Conservation (phyloP, 1,140 invertebrate species). For the Calephelis nemesis region DNA sequence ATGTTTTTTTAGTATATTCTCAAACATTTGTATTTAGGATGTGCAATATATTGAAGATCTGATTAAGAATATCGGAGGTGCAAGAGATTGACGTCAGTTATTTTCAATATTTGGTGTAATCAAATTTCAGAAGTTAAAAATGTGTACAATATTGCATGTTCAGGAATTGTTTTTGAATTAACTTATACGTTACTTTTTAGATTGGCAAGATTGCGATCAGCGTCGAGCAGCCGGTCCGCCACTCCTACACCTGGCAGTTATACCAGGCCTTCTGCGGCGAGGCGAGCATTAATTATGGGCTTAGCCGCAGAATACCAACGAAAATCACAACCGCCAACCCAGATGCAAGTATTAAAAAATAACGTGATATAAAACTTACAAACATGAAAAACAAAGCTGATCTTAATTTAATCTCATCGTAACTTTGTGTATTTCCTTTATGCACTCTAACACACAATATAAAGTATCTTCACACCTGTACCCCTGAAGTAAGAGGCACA, state of each 20-base stretch:
- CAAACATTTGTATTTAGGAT: too few relatives aligned
- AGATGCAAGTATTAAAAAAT: not conserved
- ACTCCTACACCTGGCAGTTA: not conserved
- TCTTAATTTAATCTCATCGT: conserved; percentile 2
- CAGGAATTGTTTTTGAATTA: not conserved
- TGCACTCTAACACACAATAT: not conserved
- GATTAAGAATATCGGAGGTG: too few relatives aligned
- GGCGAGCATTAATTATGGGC: not conserved
- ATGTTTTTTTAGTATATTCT: too few relatives aligned
- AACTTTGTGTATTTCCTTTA: conserved; percentile 7
- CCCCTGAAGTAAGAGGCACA: not conserved
- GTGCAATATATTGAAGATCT: too few relatives aligned
- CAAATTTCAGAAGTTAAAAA: not conserved
- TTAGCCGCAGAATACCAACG: not conserved
- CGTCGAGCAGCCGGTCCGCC: not conserved
- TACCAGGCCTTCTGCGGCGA: not conserved
- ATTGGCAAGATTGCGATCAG: not conserved
- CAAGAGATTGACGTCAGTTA: too few relatives aligned
- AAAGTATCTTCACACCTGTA: conserved; percentile 1
- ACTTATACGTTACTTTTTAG: conserved; percentile 1
- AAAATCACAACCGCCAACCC: not conserved
- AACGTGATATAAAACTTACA: not conserved
- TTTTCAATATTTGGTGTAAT: not conserved
- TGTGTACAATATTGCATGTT: not conserved
- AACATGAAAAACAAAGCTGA: conserved; percentile 6